Evolutionary conservation across 2,797 vertebrate genomes (phyloP).

Genomic region (Clarias platycephalus): DNA sequence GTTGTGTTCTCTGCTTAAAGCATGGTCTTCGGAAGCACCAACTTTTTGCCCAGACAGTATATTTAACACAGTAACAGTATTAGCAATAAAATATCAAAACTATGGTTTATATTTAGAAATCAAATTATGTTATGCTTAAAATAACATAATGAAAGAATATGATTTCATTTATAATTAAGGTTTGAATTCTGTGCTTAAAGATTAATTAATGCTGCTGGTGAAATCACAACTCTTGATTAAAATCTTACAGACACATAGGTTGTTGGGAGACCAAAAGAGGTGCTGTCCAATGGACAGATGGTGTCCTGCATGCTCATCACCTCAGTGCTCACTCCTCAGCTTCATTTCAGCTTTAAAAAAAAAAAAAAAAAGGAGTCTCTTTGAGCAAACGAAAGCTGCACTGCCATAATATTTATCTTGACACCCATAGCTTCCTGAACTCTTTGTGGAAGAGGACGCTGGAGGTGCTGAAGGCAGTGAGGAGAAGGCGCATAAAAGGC

Average conservation of each 20-base stretch:
- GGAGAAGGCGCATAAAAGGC: conserved; percentile 56
- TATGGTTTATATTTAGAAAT: background rate
- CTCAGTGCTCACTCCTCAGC: conserved; percentile 36
- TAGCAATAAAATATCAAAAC: background rate
- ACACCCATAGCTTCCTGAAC: conserved; percentile 62
- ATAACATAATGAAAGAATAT: background rate
- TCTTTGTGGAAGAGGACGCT: conserved; percentile 45
- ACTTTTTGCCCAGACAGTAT: too few relatives aligned
- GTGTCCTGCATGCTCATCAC: conserved; percentile 45
- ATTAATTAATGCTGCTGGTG: conserved; percentile 31
- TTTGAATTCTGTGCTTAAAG: conserved; percentile 2
- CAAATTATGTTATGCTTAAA: background rate
- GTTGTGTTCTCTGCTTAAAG: too few relatives aligned
- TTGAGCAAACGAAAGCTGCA: conserved; percentile 59
- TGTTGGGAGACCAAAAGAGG: conserved; percentile 39
- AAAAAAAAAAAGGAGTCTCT: conserved; percentile 32
- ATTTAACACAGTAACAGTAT: background rate
- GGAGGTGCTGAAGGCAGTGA: conserved; percentile 50
- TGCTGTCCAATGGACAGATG: conserved; percentile 52
- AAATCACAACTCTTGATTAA: conserved; percentile 46
- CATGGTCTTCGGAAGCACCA: too few relatives aligned
- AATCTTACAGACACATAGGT: conserved; percentile 20
- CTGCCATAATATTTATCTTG: conserved; percentile 66
- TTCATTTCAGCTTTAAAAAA: conserved; percentile 18
- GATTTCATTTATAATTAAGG: background rate